Evolutionary conservation across 2,113 vertebrate genomes (phyloP).

Genomic region (Stomatorhinus ivindoensis): DNA sequence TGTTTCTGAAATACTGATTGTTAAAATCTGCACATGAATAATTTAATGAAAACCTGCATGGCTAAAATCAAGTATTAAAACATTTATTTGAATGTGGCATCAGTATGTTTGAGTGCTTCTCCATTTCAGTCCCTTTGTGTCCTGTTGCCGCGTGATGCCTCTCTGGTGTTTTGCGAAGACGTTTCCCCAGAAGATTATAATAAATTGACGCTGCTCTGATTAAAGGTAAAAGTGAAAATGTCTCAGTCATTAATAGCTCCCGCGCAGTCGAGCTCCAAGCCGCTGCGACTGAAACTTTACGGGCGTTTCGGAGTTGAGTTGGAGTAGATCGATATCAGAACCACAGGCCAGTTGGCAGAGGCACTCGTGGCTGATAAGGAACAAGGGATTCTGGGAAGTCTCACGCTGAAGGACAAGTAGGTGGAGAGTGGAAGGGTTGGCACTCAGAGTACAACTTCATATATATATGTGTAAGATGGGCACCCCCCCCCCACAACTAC

Average conservation of each 20-base stretch:
- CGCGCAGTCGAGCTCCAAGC: background rate
- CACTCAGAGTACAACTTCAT: background rate
- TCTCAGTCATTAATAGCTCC: background rate
- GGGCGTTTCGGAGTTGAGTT: background rate
- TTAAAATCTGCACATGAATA: background rate
- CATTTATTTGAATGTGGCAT: background rate
- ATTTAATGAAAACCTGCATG: background rate
- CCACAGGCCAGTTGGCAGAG: background rate
- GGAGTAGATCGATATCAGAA: background rate
- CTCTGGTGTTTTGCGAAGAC: background rate
- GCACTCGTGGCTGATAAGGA: background rate
- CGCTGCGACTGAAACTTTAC: background rate
- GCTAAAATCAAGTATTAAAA: background rate
- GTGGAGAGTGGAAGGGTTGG: background rate
- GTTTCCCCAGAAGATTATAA: background rate
- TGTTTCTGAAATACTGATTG: background rate
- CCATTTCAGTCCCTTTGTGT: background rate
- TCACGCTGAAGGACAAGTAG: background rate
- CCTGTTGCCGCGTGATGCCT: background rate
- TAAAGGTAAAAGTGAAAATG: background rate
- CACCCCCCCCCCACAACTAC: no score
- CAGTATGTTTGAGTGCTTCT: background rate
- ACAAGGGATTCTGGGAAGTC: background rate
- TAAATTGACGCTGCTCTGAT: background rate
- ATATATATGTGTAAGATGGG: background rate